phyloP scores from a whole-genome alignment of 2,113 vertebrate genomes.

The Prunella fulvescens region DNA sequence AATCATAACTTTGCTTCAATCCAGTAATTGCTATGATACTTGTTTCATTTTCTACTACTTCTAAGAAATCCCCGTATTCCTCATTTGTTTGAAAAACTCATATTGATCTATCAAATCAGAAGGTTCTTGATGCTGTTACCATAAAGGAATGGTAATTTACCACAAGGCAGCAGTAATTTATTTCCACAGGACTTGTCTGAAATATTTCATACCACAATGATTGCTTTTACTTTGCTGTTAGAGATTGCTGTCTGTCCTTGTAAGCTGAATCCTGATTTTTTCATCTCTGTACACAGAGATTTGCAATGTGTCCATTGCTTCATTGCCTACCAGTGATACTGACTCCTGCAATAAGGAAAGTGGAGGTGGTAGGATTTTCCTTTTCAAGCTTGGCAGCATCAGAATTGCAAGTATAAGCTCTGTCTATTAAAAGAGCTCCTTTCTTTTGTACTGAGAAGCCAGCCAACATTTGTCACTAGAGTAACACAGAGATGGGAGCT shows the following conservation, averaged over 20 bases:
- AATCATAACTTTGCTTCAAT: background rate
- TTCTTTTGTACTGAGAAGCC: background rate
- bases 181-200: background rate
- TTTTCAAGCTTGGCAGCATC: constrained; percentile 1
- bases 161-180: background rate
- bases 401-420: background rate
- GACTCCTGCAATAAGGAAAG: background rate
- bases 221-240: background rate
- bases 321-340: background rate
- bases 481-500: background rate
- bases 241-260: background rate
- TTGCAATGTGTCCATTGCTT: background rate
- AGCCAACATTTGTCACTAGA: constrained; percentile 1
- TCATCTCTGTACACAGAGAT: background rate
- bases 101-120: background rate
- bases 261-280: background rate
- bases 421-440: background rate
- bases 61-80: background rate
- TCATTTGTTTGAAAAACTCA: background rate
- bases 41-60: background rate
- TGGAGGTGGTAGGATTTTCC: background rate
- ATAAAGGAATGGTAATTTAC: background rate
- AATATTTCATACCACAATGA: background rate
- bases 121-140: background rate
- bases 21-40: background rate